phyloP scores from a whole-genome alignment of 2,113 vertebrate genomes.

The Dascyllus trimaculatus region DNA sequence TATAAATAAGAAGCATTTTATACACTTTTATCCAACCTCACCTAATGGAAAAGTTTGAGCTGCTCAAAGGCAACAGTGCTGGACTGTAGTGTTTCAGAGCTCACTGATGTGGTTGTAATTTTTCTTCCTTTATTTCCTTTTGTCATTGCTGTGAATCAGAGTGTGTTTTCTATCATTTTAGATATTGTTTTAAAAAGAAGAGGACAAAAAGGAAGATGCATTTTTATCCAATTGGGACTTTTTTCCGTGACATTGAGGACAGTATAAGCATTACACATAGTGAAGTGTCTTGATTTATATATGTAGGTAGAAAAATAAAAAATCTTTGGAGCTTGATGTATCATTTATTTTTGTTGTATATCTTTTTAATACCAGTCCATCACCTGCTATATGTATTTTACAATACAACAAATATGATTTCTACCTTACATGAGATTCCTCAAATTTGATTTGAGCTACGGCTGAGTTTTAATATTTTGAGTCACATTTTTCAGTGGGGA shows the following conservation, averaged over 20 bases:
- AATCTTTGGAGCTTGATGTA: not conserved
- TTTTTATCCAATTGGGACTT: not conserved
- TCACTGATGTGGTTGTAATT: not conserved
- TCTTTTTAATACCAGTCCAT: not conserved
- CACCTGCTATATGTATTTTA: no score
- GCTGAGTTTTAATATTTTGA: no score
- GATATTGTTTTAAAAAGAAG: no score
- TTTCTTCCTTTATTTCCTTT: not conserved
- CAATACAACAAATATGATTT: no score
- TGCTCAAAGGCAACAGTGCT: not conserved
- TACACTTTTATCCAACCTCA: not conserved
- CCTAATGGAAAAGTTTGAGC: not conserved
- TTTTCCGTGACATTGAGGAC: no score
- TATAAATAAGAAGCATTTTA: slow-evolving; percentile 1
- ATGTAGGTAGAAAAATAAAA: no score
- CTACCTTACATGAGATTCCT: no score
- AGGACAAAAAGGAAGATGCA: no score
- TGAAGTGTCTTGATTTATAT: no score
- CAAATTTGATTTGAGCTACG: no score
- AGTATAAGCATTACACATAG: no score
- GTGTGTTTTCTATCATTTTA: not conserved
- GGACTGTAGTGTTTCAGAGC: not conserved
- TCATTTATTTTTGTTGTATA: not conserved
- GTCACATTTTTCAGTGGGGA: no score
- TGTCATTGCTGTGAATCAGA: not conserved